Evolutionary conservation across 2,113 vertebrate genomes (phyloP).

Genomic region (Centropristis striata): DNA sequence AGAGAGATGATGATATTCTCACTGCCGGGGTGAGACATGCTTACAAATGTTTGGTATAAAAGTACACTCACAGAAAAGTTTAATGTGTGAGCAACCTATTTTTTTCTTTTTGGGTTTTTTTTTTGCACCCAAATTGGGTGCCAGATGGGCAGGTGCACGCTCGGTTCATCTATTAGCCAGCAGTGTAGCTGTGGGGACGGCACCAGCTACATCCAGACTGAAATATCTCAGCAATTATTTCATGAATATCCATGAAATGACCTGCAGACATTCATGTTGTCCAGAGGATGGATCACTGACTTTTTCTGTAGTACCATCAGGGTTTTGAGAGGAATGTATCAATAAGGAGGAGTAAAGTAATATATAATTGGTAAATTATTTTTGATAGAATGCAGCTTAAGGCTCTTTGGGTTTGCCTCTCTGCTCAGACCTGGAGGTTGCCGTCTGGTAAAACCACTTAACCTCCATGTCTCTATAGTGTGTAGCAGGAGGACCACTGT

Average conservation of each 20-base stretch:
- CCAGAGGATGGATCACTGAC: background rate
- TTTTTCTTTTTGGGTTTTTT: background rate
- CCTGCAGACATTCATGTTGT: background rate
- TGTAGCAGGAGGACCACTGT: too few relatives aligned
- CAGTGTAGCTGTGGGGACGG: background rate
- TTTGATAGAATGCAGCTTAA: too few relatives aligned
- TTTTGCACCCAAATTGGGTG: background rate
- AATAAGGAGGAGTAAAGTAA: too few relatives aligned
- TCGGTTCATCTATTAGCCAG: background rate
- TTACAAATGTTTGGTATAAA: conserved; percentile 24
- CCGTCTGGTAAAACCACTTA: too few relatives aligned
- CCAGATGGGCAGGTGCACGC: background rate
- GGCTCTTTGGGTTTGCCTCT: too few relatives aligned
- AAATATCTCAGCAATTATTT: background rate
- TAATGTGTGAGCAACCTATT: background rate
- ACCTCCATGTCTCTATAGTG: too few relatives aligned
- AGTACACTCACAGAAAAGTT: background rate
- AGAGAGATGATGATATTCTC: conserved; percentile 35
- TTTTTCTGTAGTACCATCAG: background rate
- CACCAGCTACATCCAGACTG: background rate
- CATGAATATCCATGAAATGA: background rate
- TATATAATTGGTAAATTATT: too few relatives aligned
- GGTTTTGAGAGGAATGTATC: background rate
- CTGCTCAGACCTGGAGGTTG: too few relatives aligned
- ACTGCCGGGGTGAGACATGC: conserved; percentile 20